Conservation (phyloP, 1,140 invertebrate genomes). For the Heliothis subflexa region DNA sequence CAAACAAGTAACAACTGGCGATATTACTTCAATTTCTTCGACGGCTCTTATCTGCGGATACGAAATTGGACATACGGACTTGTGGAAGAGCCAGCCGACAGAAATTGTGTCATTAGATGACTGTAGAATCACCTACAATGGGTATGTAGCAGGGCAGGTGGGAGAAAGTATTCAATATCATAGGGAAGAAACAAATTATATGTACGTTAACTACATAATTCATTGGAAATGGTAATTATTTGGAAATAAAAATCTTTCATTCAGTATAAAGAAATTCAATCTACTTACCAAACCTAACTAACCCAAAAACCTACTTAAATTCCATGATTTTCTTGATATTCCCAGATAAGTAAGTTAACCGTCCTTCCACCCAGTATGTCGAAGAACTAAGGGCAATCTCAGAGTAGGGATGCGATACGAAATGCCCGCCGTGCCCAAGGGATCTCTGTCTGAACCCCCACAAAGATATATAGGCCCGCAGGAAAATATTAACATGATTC, state of each 20-base stretch:
- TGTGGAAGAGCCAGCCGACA: not conserved
- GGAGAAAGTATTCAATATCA: no score
- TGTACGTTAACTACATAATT: no score
- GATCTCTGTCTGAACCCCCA: constrained; percentile 48
- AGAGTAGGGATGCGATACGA: constrained; percentile 58
- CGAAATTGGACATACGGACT: constrained; percentile 38
- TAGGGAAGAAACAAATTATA: no score
- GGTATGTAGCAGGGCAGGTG: no score
- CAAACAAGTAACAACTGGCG: constrained; percentile 58
- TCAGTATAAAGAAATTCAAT: no score
- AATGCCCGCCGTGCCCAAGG: constrained; percentile 52
- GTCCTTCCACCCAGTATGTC: constrained; percentile 35
- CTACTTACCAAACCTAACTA: no score
- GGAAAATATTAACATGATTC: constrained; percentile 57
- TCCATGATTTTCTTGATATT: no score
- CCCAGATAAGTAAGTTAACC: not conserved
- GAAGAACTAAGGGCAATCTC: constrained; percentile 53
- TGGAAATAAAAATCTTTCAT: no score
- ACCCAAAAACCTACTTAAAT: not conserved
- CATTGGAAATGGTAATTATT: no score
- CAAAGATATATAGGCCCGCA: constrained; percentile 52
- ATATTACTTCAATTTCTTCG: constrained; percentile 64
- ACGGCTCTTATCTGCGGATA: constrained; percentile 57
- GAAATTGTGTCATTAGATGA: not conserved
- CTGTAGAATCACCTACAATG: no score